Base-by-base conservation (phyloP, 2,888 invertebrate species). In the Laspeyria flexula region DNA sequence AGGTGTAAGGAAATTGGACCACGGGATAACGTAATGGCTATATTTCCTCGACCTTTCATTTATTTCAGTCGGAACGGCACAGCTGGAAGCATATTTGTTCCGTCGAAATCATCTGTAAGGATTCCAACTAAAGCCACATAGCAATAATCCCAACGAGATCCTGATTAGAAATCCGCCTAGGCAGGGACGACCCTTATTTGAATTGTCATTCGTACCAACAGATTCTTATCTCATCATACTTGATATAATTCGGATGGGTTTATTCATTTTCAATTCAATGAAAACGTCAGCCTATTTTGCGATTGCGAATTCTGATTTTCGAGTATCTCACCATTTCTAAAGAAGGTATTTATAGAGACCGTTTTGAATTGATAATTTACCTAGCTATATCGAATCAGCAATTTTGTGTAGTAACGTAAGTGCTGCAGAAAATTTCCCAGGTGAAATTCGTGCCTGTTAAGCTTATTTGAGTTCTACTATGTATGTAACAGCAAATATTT, bases 151-250 rank as follows among this genome's bases (percentile, higher is more conserved):
- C 30, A 58, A 56, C 62, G 64, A 60, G 57, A 70, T 65, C 59
- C 75, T 75, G 79, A 77, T 78, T 77, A 73, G 71, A 73, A 71
- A 71, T 58, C 69, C 62, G 47, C 50, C 58, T 54, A 62, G 59
- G 62, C 48, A 47, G 51, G 55, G 63, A 33, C 43, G 55, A 65
- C 62, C 65, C 60, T 67, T 68, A 64, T 68, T 69, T 54, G 62
- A 68, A 69, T 69, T 66, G 60, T 63, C 63, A 66, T 70, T 57
- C 44, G 55, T 66, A 55, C 60, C 67, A 67, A 71, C 55, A 65
- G 55, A 68, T 63, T 40, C 67, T 73, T 74, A 74, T 71, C 72
- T 56, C 62, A 68, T 68, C 70, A 65, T 68, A 72, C 69, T 73
- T 72, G 66, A 65, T 66, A 71, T 67, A 66, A 65, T 49, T 67